phyloP scores from a whole-genome alignment of 2,113 vertebrate genomes.

The Apodemus speciosus region DNA sequence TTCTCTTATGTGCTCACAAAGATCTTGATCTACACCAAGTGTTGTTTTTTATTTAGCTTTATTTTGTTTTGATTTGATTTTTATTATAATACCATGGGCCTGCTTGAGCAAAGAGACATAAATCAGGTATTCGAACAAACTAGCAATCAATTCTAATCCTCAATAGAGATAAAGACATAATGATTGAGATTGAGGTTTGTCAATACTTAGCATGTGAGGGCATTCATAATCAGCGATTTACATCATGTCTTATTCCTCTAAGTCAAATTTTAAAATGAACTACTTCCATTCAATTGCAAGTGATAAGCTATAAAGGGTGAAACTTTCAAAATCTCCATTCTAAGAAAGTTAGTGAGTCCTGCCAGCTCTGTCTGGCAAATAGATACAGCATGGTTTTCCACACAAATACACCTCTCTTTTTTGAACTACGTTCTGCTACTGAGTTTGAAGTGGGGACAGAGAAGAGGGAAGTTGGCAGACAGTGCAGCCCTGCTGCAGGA shows the following conservation, averaged over 20 bases:
- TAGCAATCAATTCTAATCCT: not conserved
- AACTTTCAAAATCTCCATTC: not conserved
- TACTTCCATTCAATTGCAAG: not conserved
- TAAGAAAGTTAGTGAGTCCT: not conserved
- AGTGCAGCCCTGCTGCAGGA: not conserved
- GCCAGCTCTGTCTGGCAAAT: not conserved
- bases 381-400: too few relatives aligned
- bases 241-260: not conserved
- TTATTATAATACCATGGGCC: not conserved
- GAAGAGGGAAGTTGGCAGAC: not conserved
- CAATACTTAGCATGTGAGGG: not conserved
- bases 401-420: not conserved
- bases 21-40: not conserved
- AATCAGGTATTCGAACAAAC: not conserved
- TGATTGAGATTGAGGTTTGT: not conserved
- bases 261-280: not conserved
- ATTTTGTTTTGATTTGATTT: not conserved
- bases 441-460: not conserved
- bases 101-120: not conserved
- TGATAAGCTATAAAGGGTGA: not conserved
- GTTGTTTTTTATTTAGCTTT: not conserved
- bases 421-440: not conserved
- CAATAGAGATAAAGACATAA: not conserved
- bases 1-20: not conserved
- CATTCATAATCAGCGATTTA: not conserved